Conservation (phyloP, 2,888 invertebrate species). For the Pinctada fucata region DNA sequence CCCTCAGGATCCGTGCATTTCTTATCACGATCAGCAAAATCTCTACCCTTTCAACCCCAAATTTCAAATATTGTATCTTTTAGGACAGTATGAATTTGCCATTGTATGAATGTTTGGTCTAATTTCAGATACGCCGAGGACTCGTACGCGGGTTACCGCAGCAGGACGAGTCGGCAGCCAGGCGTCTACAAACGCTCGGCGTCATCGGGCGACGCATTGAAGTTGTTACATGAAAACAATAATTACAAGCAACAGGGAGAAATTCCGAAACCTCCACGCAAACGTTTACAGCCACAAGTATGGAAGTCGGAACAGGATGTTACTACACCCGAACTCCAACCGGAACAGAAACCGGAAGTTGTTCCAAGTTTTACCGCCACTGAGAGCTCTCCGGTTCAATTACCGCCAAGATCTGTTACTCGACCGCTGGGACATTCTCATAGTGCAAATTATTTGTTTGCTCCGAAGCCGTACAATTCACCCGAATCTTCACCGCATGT, state of each 20-base stretch:
- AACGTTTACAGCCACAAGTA: conserved; percentile 26
- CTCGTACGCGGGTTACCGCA: conserved; percentile 65
- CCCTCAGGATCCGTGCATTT: too few relatives aligned
- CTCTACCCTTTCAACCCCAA: too few relatives aligned
- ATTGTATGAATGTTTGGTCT: not conserved
- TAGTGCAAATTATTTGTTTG: conserved; percentile 34
- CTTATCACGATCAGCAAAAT: too few relatives aligned
- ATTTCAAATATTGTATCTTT: too few relatives aligned
- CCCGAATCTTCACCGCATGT: conserved; percentile 12
- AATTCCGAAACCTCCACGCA: conserved; percentile 39
- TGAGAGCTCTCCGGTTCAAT: conserved; percentile 41
- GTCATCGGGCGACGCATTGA: conserved; percentile 56
- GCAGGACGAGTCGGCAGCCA: conserved; percentile 56
- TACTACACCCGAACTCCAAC: conserved; percentile 12
- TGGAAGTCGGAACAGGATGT: conserved; percentile 32
- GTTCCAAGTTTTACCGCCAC: conserved; percentile 46
- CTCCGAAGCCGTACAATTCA: conserved; percentile 31
- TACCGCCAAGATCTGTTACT: conserved; percentile 45
- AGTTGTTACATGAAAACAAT: conserved; percentile 41
- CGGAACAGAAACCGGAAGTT: conserved; percentile 36
- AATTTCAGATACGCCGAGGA: conserved; percentile 65
- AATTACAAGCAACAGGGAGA: conserved; percentile 38
- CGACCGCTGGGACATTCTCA: conserved; percentile 40
- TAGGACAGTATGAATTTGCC: too few relatives aligned
- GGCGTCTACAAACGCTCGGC: conserved; percentile 64